Percentiles rank a stretch among this genome's conserved stretches.
Conservation (phyloP, 2,797 vertebrate genomes). For the Lagocephalus sceleratus region DNA sequence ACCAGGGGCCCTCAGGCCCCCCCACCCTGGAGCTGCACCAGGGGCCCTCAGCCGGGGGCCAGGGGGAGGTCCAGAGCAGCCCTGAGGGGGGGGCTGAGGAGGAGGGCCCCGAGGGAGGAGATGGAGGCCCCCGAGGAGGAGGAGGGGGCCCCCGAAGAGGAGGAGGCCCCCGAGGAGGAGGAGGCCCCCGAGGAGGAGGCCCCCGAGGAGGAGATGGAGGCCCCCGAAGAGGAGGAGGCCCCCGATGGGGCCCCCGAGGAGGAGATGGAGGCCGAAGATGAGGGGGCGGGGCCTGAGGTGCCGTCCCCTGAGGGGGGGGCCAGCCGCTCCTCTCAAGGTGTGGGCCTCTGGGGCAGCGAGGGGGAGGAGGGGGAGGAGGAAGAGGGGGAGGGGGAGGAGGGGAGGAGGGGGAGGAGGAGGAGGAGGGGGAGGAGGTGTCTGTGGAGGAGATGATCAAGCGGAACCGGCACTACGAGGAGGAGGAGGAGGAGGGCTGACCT, state of each 20-base stretch:
- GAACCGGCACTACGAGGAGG: conserved; percentile 88
- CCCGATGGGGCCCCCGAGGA: conserved; percentile 41
- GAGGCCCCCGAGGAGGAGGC: conserved; percentile 49
- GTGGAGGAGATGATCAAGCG: conserved; percentile 95
- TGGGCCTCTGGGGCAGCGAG: conserved; percentile 85
- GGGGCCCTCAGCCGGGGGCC: no score
- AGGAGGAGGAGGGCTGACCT: conserved; percentile 81
- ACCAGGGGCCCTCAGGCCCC: conserved; percentile 19
- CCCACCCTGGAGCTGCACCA: conserved; percentile 40
- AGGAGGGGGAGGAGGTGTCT: conserved; percentile 73
- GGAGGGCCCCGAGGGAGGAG: conserved; percentile 28
- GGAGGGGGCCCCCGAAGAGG: conserved; percentile 35
- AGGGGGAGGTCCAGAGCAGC: neutral
- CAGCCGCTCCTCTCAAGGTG: conserved; percentile 80
- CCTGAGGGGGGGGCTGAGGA: conserved; percentile 16
- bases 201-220: neutral
- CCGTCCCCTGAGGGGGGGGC: conserved; percentile 55
- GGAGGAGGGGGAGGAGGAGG: conserved; percentile 76
- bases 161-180: conserved; percentile 39
- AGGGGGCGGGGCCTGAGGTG: conserved; percentile 58
- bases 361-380: conserved; percentile 77
- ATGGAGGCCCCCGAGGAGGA: conserved; percentile 38
- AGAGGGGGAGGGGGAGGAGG: conserved; percentile 72
- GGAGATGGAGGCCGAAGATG: conserved; percentile 27
- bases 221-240: conserved; percentile 26